Evolutionary conservation across 2,113 vertebrate species (phyloP).

Genomic region (Anoplopoma fimbria): DNA sequence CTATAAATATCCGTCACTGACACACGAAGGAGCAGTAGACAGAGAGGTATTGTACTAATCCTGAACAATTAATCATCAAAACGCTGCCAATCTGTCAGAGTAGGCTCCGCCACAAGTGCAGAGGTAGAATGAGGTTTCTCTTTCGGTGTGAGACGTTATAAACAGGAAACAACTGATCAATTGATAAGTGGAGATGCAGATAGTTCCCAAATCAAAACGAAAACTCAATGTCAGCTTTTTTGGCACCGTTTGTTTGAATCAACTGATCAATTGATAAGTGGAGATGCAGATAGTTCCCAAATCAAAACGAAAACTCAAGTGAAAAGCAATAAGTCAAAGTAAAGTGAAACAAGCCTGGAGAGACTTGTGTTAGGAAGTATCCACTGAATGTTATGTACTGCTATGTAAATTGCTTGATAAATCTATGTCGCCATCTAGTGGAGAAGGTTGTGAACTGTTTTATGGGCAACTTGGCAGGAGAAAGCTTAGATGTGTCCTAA

Average conservation of each 20-base stretch:
- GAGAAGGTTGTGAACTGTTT: constrained; percentile 9
- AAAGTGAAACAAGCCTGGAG: background rate
- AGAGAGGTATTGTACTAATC: constrained; percentile 44
- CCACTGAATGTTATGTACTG: background rate
- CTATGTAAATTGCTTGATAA: constrained; percentile 26
- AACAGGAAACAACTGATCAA: constrained; percentile 13
- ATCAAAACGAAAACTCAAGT: background rate
- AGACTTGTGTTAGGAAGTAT: background rate
- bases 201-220: too few relatives aligned
- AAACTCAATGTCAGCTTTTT: background rate
- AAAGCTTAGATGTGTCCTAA: background rate
- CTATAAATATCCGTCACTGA: constrained; percentile 37
- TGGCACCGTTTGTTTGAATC: background rate
- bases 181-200: too few relatives aligned
- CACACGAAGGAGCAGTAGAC: constrained; percentile 17
- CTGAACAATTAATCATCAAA: constrained; percentile 35
- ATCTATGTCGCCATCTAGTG: constrained; percentile 79
- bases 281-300: background rate
- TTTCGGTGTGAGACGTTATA: background rate
- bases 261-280: background rate
- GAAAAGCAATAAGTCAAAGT: constrained; percentile 17
- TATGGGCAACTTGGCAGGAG: background rate
- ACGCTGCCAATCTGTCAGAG: constrained; percentile 7
- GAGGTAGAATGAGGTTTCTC: background rate
- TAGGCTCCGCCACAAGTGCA: background rate